These are phyloP conservation scores for Cartodere bifasciata DNA, from an alignment of 2,888 invertebrate genomes.

Conservation along the genomic window DNA sequence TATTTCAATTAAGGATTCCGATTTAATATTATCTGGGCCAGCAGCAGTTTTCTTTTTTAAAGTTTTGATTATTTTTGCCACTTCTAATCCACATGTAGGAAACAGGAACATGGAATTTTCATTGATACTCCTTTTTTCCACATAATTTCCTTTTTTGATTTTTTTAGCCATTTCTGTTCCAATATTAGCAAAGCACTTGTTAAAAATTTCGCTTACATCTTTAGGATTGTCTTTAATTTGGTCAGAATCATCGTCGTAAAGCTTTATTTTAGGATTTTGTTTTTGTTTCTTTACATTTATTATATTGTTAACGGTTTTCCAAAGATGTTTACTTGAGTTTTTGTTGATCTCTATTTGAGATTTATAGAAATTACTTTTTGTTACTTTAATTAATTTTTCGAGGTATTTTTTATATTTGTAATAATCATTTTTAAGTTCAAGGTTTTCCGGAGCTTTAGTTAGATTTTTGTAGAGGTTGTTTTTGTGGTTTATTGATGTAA, in stretches of 20 bases:
- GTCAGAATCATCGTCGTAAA: neutral
- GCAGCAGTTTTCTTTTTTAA: slow-evolving; percentile 5
- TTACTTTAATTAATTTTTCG: neutral
- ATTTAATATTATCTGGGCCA: slow-evolving; percentile 5
- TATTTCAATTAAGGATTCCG: slow-evolving; percentile 1
- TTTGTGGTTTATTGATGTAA: slow-evolving; percentile 4
- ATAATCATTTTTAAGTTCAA: neutral
- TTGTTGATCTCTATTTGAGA: neutral
- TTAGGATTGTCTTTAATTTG: slow-evolving; percentile 2
- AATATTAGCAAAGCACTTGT: neutral
- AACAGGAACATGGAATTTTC: slow-evolving; percentile 4
- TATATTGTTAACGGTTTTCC: slow-evolving; percentile 3
- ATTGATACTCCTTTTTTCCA: slow-evolving; percentile 1
- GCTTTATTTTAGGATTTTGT: neutral
- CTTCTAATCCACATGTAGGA: slow-evolving; percentile 1
- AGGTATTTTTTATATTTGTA: slow-evolving; percentile 3
- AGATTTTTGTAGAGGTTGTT: slow-evolving; percentile 3
- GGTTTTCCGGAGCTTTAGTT: slow-evolving; percentile 3
- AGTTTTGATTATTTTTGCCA: slow-evolving; percentile 3
- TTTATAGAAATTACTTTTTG: neutral
- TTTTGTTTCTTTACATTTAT: neutral
- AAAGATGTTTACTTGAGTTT: neutral
- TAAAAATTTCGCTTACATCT: slow-evolving; percentile 4
- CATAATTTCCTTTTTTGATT: neutral
- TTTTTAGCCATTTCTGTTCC: slow-evolving; percentile 1